These are phyloP conservation scores for Athene cunicularia DNA, from an alignment of 2,113 vertebrate genomes.

Conservation along the genomic window DNA sequence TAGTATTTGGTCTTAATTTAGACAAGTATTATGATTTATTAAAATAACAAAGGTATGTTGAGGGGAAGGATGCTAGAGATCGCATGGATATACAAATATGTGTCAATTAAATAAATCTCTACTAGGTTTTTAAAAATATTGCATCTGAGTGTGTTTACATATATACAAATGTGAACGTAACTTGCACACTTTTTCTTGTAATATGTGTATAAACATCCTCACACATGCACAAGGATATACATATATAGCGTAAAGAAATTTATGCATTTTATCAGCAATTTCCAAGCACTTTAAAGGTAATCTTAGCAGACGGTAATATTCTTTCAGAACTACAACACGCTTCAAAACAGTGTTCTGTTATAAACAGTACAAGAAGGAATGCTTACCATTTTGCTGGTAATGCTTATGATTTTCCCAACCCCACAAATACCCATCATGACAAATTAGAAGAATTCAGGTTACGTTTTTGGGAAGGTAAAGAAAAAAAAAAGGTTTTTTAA, in stretches of 20 bases:
- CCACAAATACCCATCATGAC: constrained; percentile 32
- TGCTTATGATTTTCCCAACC: not conserved
- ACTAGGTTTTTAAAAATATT: not conserved
- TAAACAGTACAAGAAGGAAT: not conserved
- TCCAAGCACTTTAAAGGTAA: constrained; percentile 22
- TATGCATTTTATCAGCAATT: not conserved
- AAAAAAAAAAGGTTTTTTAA: constrained; percentile 29
- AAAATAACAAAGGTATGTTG: not conserved
- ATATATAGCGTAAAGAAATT: not conserved
- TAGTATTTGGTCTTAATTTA: not conserved
- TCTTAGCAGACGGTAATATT: constrained; percentile 20
- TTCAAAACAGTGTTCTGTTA: constrained; percentile 39
- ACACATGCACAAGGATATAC: not conserved
- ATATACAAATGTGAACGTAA: not conserved
- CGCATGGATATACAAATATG: not conserved
- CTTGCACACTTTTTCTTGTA: not conserved
- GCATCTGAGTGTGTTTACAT: not conserved
- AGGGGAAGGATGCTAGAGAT: not conserved
- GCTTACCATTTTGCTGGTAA: not conserved
- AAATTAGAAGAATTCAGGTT: constrained; percentile 40
- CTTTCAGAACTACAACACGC: not conserved
- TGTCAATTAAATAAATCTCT: not conserved
- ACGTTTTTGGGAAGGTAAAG: not conserved
- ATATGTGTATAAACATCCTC: not conserved
- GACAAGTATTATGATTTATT: not conserved